phyloP scores from a whole-genome alignment of 2,888 invertebrate genomes.

The Pseudococcus longispinus region DNA sequence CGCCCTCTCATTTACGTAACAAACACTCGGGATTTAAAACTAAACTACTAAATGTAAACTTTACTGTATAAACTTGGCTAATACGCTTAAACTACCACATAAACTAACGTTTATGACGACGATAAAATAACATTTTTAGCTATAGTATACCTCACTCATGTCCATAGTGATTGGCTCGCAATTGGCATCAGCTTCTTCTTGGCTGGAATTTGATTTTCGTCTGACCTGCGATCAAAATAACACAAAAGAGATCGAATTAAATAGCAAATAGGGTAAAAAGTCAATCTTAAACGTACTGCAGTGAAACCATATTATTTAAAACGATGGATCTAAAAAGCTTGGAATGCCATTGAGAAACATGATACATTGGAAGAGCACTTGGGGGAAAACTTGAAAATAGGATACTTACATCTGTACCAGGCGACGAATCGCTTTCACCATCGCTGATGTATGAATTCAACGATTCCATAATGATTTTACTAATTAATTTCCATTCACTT shows the following conservation, averaged over 20 bases:
- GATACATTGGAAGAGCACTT: neutral
- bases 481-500: conserved; percentile 14
- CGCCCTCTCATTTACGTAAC: neutral
- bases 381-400: neutral
- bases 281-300: neutral
- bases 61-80: conserved; percentile 8
- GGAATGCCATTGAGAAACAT: neutral
- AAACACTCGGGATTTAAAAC: neutral
- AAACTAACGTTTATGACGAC: neutral
- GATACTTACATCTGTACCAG: conserved; percentile 62
- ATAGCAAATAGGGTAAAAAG: neutral
- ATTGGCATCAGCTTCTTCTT: conserved; percentile 67
- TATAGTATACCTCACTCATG: conserved; percentile 70
- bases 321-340: neutral
- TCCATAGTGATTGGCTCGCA: conserved; percentile 82
- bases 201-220: conserved; percentile 35
- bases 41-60: conserved; percentile 36
- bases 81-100: conserved; percentile 14
- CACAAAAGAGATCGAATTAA: neutral
- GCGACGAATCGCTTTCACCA: conserved; percentile 71
- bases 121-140: neutral
- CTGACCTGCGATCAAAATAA: neutral
- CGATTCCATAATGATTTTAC: conserved; percentile 71
- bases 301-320: neutral
- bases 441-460: conserved; percentile 80